Evolutionary conservation across 2,797 vertebrate genomes (phyloP), one percentile per base, ranked within the genome.

Genomic region (Acrocephalus scirpaceus): DNA sequence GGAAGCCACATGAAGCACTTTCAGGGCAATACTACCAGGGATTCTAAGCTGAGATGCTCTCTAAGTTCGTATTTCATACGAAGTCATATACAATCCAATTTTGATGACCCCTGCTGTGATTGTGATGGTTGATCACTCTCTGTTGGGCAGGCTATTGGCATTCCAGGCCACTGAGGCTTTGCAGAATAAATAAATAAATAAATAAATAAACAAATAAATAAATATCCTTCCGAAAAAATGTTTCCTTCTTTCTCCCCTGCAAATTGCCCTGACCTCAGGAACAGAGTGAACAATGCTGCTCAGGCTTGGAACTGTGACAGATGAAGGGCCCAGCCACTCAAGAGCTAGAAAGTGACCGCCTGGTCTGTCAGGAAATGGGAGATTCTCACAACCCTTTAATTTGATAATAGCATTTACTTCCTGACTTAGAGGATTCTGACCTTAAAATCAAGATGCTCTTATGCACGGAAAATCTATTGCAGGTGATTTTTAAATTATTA

Each of bases 251-350:
- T 93, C 95, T 97, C 54, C 80, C 40, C 40, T 89, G 65, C 50
- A 95, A 96, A 97, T 95, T 96, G 77, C 45, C 21, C 83, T 91
- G 86, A 95, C 92, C 92, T 96, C 92, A 92, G 96, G 94, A 94
- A 93, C 86, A 94, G 86, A 92, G 73, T 85, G 92, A 97, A 97
- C 96, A 96, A 95, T 96, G 90, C 90, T 45, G 6, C 56, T 87
- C 77, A 92, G 65, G n/a, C 88, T 92, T 95, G 94, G 93, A 92
- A 83, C 94, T 53, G 80, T 87, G 92, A 91, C 95, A 97, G 93
- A 89, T 45, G 57, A 93, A 88, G 83, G 45, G 54, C 77, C 78
- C 80, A 62, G 74, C 71, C 38, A 9, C 93, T 93, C 67, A 71
- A 87, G 65, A 56, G 50, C 47, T 91, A 87, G 67, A 82, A 95